Base-by-base conservation (phyloP, 2,888 invertebrate species). In the Polydrusus pterygomalis region DNA sequence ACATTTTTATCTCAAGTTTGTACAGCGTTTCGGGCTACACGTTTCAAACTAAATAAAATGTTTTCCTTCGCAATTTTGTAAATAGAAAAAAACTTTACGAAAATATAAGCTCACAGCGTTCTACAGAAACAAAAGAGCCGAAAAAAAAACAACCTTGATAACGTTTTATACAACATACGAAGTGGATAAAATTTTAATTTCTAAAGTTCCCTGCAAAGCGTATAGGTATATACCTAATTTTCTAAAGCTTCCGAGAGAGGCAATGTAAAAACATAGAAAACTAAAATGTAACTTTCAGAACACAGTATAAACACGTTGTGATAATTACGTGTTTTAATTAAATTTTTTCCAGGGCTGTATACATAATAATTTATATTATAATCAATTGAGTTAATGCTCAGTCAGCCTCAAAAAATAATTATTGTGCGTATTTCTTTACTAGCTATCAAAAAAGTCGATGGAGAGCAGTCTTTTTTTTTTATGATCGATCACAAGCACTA, bases 211-310 rank as follows among this genome's bases (percentile, higher is more conserved):
- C 15, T n/a, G 2, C 15, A 34, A 56, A 56, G 30, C 25, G 15
- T 56, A 56, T n/a, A n/a, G n/a, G n/a, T n/a, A n/a, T n/a, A n/a
- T 34, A 56, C 34, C 25, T 56, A 56, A 56, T 56, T 56, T 34
- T 56, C 56, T 34, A 34, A 8, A 56, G 34, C 43, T 43, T 43
- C 9, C 5, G n/a, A 43, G 30, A 34, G 2, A 56, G 56, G 2
- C 56, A 15, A 15, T 56, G 56, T 56, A 34, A 56, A 54, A 56
- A 56, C 56, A 56, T 34, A 15, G n/a, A 56, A 56, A 56, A 54
- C 30, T 54, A 25, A 54, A 34, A 13, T 13, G 3, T 43, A 3
- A 13, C n/a, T 43, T 7, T 43, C 5, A 25, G 25, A 25, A 25
- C 25, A 3, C 25, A 25, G 25, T 25, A 34, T 34, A 34, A 34